These are phyloP conservation scores for Cephus pygmeus DNA, from an alignment of 2,888 invertebrate genomes.

Conservation along the genomic window DNA sequence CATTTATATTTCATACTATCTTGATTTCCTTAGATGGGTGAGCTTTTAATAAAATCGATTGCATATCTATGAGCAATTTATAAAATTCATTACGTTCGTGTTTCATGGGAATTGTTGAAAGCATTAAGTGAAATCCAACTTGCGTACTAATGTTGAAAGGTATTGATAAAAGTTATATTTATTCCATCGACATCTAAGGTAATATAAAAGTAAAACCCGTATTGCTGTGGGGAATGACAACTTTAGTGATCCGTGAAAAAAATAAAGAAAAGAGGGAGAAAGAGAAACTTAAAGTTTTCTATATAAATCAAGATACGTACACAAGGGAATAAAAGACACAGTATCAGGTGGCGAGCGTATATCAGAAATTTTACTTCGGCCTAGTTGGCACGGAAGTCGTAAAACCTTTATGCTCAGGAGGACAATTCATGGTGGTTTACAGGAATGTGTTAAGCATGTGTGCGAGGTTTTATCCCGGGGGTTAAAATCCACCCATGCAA, in stretches of 20 bases:
- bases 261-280: neutral
- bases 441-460: constrained; percentile 3
- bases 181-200: neutral
- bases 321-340: constrained; percentile 4
- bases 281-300: neutral
- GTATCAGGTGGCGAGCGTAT: constrained; percentile 11
- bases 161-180: neutral
- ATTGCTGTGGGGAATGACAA: neutral
- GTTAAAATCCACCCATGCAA: neutral
- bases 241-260: neutral
- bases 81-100: neutral
- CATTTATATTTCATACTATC: neutral
- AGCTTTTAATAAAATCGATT: neutral
- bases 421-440: constrained; percentile 8
- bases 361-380: constrained; percentile 10
- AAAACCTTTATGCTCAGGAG: constrained; percentile 8
- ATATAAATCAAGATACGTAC: constrained; percentile 1
- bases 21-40: neutral
- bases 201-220: neutral
- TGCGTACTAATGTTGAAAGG: neutral
- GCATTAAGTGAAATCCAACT: neutral
- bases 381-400: constrained; percentile 10
- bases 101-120: neutral
- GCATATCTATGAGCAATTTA: neutral
- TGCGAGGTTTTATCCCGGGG: neutral